phyloP scores from a whole-genome alignment of 1,140 invertebrate species.

The Zaprionus camerounensis region DNA sequence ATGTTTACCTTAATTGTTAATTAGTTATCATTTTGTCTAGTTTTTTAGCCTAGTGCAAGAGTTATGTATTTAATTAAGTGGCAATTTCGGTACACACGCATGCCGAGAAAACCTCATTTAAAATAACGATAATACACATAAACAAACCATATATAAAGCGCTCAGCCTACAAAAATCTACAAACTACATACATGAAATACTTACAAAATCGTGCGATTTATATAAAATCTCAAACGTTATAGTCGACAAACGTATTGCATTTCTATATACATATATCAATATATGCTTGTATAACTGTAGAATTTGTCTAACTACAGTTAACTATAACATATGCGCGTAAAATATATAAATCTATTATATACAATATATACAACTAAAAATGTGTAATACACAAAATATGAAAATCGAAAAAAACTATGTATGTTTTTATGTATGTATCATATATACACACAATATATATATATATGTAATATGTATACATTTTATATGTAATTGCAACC shows the following conservation, averaged over 20 bases:
- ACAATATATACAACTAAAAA: constrained; percentile 29
- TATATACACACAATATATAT: constrained; percentile 49
- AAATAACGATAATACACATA: constrained; percentile 37
- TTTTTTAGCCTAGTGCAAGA: constrained; percentile 79
- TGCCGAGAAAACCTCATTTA: constrained; percentile 58
- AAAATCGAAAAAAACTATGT: constrained; percentile 46
- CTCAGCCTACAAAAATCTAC: constrained; percentile 21
- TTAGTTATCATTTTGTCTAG: constrained; percentile 82
- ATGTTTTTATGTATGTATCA: constrained; percentile 42
- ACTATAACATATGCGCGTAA: constrained; percentile 17
- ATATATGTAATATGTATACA: constrained; percentile 40
- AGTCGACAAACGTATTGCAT: constrained; percentile 48
- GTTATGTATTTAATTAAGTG: constrained; percentile 82
- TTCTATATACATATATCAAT: constrained; percentile 24
- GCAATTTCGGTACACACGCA: constrained; percentile 48
- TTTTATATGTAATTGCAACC: constrained; percentile 82
- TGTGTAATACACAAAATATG: constrained; percentile 30
- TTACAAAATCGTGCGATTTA: constrained; percentile 33
- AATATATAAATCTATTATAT: constrained; percentile 35
- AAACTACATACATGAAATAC: constrained; percentile 46
- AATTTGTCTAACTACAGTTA: constrained; percentile 35
- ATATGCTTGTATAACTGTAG: constrained; percentile 13
- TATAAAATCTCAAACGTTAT: constrained; percentile 71
- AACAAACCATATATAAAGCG: constrained; percentile 19
- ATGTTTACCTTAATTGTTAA: constrained; percentile 83